Base-by-base conservation (phyloP, 2,113 vertebrate genomes). In the Alaudala cheleensis region DNA sequence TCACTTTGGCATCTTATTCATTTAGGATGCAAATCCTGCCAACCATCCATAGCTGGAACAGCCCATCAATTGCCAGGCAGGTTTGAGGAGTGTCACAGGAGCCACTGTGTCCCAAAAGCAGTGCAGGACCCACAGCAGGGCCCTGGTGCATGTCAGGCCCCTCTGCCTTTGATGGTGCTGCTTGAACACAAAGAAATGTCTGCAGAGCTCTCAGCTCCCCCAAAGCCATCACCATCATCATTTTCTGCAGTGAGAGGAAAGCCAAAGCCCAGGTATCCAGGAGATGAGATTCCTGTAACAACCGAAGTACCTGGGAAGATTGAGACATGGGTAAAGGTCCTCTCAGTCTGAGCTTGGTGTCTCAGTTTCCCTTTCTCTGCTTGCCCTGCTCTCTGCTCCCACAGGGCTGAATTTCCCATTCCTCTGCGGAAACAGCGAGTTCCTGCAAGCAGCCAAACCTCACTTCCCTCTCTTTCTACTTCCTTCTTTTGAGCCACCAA, bases 71-170 rank as follows among this genome's bases (percentile, higher is more conserved):
- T 28, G 39, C 61, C 51, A 47, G 74, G 54, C 45, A 47, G 2
- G 9, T 64, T 5, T 21, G 69, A 78, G 69, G 54, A 8, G 31
- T 61, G 12, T 15, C 65, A 16, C 0, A 20, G 58, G 19, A 91
- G 14, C 29, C 39, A 0, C 51, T 14, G 11, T 15, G 57, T 28
- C 89, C 71, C 82, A 6, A 53, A 31, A 49, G 21, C 73, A 39
- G 64, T 7, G 51, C 44, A 39, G 81, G 49, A n/a, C 9, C 42
- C 42, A 4, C 37, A 58, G 58, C 74, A 44, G 60, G 24, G 3
- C 25, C 45, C 64, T 26, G 29, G 33, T 18, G 21, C 7, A 0
- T 9, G 29, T 6, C 6, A 0, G 12, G 13, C 12, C 29, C 2
- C 80, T 28, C 1, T 31, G n/a, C 13, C n/a, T 4, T 44, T 25